Percentiles rank a stretch among this genome's conserved stretches.
These are phyloP conservation scores for Tragelaphus eurycerus DNA, from an alignment of 2,797 vertebrate species.

Conservation along the genomic window DNA sequence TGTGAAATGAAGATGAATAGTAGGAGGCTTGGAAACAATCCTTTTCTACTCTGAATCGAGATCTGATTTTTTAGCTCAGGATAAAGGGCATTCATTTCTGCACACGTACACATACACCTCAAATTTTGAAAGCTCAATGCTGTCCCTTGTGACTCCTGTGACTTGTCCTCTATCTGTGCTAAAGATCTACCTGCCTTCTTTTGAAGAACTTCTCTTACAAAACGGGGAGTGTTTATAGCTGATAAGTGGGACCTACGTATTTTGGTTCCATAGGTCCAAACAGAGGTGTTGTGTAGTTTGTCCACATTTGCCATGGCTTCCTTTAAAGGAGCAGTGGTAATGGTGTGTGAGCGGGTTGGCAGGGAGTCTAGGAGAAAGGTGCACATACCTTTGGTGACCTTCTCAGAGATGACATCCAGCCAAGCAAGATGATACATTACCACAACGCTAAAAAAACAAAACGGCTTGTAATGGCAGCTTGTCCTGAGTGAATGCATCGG, in stretches of 20 bases:
- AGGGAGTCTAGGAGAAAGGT: slow-evolving; percentile 41
- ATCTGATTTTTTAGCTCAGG: slow-evolving; percentile 43
- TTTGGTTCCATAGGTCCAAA: slow-evolving; percentile 54
- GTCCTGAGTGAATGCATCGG: slow-evolving; percentile 76
- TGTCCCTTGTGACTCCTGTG: not conserved
- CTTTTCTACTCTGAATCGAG: slow-evolving; percentile 31
- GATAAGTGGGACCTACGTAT: slow-evolving; percentile 5
- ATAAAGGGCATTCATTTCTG: not conserved
- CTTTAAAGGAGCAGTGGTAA: slow-evolving; percentile 6
- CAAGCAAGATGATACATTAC: slow-evolving; percentile 83
- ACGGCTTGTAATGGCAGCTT: slow-evolving; percentile 81
- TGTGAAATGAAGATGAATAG: slow-evolving; percentile 84
- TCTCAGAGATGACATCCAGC: slow-evolving; percentile 79
- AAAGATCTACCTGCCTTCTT: not conserved
- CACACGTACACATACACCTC: not conserved
- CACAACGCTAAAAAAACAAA: slow-evolving; percentile 78
- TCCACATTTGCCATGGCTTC: slow-evolving; percentile 70
- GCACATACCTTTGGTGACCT: slow-evolving; percentile 81
- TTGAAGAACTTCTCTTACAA: slow-evolving; percentile 15
- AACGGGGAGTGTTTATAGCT: slow-evolving; percentile 44
- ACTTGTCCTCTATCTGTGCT: not conserved
- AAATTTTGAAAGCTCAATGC: not conserved
- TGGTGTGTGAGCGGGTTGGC: not conserved
- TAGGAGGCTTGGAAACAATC: slow-evolving; percentile 19
- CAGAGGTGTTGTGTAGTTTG: slow-evolving; percentile 22